Evolutionary conservation across 1,140 invertebrate genomes (phyloP).

Genomic region (Lasaia peninsularis): DNA sequence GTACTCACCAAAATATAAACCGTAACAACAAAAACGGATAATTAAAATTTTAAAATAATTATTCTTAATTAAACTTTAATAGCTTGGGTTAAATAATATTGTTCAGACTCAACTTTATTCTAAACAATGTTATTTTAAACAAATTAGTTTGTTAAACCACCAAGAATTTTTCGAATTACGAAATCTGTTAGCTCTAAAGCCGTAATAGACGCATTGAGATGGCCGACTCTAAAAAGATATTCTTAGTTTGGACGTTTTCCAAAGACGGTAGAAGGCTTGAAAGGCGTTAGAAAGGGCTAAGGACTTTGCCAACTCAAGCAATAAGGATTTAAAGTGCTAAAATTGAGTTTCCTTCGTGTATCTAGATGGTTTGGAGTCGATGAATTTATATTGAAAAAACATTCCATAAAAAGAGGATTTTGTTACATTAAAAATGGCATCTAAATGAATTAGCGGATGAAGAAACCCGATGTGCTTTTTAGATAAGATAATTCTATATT

Average conservation of each 20-base stretch:
- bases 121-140: background rate
- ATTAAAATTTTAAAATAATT: too few relatives aligned
- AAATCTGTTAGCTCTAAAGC: constrained; percentile 3
- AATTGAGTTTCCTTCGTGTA: constrained; percentile 8
- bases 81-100: too few relatives aligned
- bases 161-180: background rate
- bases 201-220: constrained; percentile 10
- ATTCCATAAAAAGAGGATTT: background rate
- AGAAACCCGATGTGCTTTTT: too few relatives aligned
- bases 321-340: constrained; percentile 10
- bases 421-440: too few relatives aligned
- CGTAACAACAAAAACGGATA: too few relatives aligned
- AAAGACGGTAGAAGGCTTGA: constrained; percentile 8
- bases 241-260: constrained; percentile 8
- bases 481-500: too few relatives aligned
- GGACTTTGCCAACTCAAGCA: constrained; percentile 3
- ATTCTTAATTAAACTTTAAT: too few relatives aligned
- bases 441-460: too few relatives aligned
- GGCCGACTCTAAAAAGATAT: constrained; percentile 1
- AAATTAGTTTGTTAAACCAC: background rate
- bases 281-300: constrained; percentile 2
- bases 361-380: constrained; percentile 5
- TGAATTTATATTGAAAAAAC: background rate
- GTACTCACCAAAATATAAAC: too few relatives aligned
- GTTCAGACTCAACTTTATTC: too few relatives aligned